A percentile compares a stretch with the other conserved stretches of the same genome.
Evolutionary conservation across 2,113 vertebrate genomes (phyloP).

Genomic region (Motacilla alba): DNA sequence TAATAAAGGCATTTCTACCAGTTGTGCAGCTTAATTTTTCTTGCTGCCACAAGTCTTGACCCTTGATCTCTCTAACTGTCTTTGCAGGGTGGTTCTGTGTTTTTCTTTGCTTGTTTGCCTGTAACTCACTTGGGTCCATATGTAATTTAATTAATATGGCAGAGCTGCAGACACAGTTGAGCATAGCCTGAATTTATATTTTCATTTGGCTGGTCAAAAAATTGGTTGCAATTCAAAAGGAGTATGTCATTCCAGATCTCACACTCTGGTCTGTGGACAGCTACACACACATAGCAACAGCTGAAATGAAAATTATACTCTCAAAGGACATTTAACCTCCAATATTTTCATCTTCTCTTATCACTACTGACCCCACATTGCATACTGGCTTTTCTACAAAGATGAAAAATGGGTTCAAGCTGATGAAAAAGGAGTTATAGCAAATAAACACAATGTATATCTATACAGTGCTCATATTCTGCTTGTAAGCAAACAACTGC

Average conservation of each 20-base stretch:
- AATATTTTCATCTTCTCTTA: not conserved
- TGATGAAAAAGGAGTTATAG: not conserved
- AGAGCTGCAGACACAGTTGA: not conserved
- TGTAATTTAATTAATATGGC: not conserved
- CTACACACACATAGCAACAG: not conserved
- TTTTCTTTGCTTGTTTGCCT: slow-evolving; percentile 1
- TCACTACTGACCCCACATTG: not conserved
- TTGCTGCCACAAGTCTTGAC: not conserved
- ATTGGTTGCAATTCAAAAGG: slow-evolving; percentile 23
- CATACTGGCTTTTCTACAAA: not conserved
- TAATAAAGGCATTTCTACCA: not conserved
- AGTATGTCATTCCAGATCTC: slow-evolving; percentile 10
- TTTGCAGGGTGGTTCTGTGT: not conserved
- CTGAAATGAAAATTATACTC: slow-evolving; percentile 10
- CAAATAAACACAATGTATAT: not conserved
- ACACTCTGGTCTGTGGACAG: not conserved
- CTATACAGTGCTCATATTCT: not conserved
- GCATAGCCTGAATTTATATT: slow-evolving; percentile 5
- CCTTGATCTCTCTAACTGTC: not conserved
- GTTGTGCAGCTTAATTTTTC: not conserved
- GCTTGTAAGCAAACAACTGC: not conserved
- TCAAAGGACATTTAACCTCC: not conserved
- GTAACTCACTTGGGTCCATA: not conserved
- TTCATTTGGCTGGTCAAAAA: slow-evolving; percentile 13
- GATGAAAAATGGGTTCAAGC: not conserved